Evolutionary conservation across 2,888 invertebrate species (phyloP), one percentile per base, ranked within the genome.

Genomic region (Scaptomyza cyrtandrae): DNA sequence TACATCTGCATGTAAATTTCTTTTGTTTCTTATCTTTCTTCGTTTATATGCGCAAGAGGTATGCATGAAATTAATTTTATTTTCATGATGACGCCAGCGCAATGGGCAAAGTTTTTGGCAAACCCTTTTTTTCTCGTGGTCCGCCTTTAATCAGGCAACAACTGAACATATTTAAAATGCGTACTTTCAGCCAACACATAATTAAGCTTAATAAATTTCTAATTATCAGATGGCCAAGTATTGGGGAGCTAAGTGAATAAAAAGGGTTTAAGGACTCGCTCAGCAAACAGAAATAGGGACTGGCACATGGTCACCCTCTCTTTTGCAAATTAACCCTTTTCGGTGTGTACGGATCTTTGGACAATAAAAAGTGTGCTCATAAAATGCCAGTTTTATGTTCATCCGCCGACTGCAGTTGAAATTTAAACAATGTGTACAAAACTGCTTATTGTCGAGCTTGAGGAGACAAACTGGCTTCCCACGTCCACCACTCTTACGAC

Each of bases 341-440:
- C 52, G 52, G 60, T 50, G 46, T 48, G 46, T 50, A 29, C 55
- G 61, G 58, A 16, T 29, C 80, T 60, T 75, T 44, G 63, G 62
- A 61, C 83, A 82, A 70, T 88, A 72, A 86, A 84, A 88, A 88
- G 73, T 69, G 73, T 50, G 89, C 80, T 65, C 88, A 81, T 83
- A 89, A 83, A 83, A 89, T 75, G 59, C 60, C 72, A 60, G 68
- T 78, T 87, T 89, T 89, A 89, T 89, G 88, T 53, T 55, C 81
- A 59, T 80, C 61, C 70, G 69, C 64, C 48, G 71, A 75, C 70
- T 72, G 79, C 83, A 89, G 89, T 89, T 87, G 78, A 89, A 85
- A 89, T 89, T 85, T 89, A 75, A 86, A 89, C 88, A 85, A 86
- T 88, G 81, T 88, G 89, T 76, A 88, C 89, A 89, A 86, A 88